Evolutionary conservation across 2,888 invertebrate genomes (phyloP).

Genomic region (Drosophila mercatorum): DNA sequence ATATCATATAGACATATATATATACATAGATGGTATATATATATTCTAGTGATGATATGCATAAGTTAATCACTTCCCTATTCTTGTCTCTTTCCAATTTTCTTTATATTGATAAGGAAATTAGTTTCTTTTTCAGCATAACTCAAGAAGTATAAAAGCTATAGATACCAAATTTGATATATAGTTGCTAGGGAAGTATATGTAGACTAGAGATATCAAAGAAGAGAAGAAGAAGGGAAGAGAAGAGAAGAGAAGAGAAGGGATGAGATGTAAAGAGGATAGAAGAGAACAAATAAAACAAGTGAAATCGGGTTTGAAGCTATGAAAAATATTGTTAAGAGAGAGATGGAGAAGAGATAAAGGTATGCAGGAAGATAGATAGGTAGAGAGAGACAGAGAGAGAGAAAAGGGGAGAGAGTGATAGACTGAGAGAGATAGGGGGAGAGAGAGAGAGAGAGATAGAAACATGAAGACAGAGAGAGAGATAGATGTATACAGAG

Average conservation of each 20-base stretch:
- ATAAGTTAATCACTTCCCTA: not conserved
- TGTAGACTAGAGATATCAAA: too few species aligned
- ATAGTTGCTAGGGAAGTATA: not conserved
- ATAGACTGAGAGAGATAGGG: not conserved
- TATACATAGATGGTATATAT: not conserved
- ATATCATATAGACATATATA: too few species aligned
- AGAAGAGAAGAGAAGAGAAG: too few species aligned
- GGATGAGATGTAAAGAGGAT: too few species aligned
- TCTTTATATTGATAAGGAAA: not conserved
- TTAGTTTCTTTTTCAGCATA: not conserved
- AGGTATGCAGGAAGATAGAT: not conserved
- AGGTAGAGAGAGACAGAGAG: not conserved
- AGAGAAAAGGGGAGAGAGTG: not conserved
- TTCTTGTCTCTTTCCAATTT: not conserved
- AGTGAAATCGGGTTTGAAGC: too few species aligned
- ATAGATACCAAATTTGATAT: not conserved
- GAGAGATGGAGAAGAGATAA: not conserved
- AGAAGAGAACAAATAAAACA: too few species aligned
- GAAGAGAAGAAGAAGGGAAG: too few species aligned
- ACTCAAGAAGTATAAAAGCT: not conserved
- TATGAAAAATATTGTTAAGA: not conserved
- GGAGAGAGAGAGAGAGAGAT: not conserved
- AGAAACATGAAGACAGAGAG: not conserved
- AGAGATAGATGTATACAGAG: not conserved
- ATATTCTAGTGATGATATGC: not conserved